Percentiles rank a stretch among this genome's conserved stretches.
Evolutionary conservation across 1,140 invertebrate genomes (phyloP).

Genomic region (Panulirus ornatus): DNA sequence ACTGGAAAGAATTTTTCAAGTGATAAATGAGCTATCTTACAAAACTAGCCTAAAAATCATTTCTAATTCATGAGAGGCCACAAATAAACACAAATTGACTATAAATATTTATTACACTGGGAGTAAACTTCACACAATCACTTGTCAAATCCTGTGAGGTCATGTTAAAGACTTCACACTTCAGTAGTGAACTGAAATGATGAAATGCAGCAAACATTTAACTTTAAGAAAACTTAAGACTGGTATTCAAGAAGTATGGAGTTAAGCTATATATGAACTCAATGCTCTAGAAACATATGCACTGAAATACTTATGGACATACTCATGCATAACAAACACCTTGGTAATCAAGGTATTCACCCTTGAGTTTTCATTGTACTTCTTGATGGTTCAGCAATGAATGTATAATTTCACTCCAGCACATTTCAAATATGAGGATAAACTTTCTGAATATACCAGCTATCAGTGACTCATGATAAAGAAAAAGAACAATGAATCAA

Average conservation of each 20-base stretch:
- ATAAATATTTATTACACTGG: slow-evolving; percentile 39
- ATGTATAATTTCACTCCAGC: neutral
- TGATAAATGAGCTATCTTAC: too few relatives aligned
- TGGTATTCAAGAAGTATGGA: neutral
- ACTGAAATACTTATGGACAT: neutral
- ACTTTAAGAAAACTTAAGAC: neutral
- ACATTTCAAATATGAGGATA: neutral
- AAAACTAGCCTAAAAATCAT: too few relatives aligned
- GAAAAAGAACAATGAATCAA: too few relatives aligned
- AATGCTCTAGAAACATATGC: neutral
- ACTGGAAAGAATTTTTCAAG: too few relatives aligned
- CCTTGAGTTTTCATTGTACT: neutral
- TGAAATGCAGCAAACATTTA: neutral
- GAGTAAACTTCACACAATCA: slow-evolving; percentile 25
- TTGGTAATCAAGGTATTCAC: neutral
- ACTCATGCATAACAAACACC: neutral
- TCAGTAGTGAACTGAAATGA: neutral
- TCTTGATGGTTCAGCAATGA: neutral
- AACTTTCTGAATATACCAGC: neutral
- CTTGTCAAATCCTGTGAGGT: neutral
- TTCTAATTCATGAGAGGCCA: too few relatives aligned
- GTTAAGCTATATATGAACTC: neutral
- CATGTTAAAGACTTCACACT: neutral
- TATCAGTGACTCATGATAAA: too few relatives aligned
- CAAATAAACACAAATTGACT: too few relatives aligned